phyloP scores from a whole-genome alignment of 1,140 invertebrate genomes.

The Philotrypesis tridentata region DNA sequence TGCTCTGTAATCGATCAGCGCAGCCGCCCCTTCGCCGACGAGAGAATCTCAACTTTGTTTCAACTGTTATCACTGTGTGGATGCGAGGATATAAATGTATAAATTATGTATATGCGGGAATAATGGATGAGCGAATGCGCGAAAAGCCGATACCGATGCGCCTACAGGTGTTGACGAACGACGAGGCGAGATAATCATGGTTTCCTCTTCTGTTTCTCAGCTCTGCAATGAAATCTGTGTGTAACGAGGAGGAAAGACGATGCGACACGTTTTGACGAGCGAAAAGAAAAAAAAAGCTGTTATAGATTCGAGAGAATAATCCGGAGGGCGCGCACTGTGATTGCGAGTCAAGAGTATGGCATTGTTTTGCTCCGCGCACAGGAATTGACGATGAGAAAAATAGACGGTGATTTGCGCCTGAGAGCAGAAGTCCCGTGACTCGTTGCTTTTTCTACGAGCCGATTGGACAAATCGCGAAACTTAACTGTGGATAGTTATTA shows the following conservation, averaged over 20 bases:
- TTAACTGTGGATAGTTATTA: constrained; percentile 40
- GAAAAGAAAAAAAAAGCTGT: no score
- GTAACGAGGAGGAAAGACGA: background rate
- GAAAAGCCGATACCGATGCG: background rate
- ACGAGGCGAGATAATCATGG: background rate
- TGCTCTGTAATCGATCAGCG: constrained; percentile 52
- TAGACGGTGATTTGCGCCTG: background rate
- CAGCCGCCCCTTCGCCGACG: constrained; percentile 27
- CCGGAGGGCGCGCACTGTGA: background rate
- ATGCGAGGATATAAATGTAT: constrained; percentile 1
- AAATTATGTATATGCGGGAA: background rate
- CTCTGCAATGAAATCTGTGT: background rate
- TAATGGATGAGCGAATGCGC: background rate
- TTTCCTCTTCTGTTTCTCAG: no score
- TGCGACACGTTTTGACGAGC: no score
- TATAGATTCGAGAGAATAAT: background rate
- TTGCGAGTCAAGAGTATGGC: background rate
- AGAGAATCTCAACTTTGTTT: constrained; percentile 39
- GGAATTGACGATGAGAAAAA: constrained; percentile 35
- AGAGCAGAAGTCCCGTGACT: background rate
- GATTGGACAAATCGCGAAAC: constrained; percentile 13
- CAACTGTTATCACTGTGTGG: constrained; percentile 41
- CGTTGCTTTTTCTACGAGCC: constrained; percentile 30
- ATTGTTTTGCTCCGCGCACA: constrained; percentile 13
- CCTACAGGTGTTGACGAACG: background rate